phyloP scores from a whole-genome alignment of 2,113 vertebrate species.

The Dasypus novemcinctus region DNA sequence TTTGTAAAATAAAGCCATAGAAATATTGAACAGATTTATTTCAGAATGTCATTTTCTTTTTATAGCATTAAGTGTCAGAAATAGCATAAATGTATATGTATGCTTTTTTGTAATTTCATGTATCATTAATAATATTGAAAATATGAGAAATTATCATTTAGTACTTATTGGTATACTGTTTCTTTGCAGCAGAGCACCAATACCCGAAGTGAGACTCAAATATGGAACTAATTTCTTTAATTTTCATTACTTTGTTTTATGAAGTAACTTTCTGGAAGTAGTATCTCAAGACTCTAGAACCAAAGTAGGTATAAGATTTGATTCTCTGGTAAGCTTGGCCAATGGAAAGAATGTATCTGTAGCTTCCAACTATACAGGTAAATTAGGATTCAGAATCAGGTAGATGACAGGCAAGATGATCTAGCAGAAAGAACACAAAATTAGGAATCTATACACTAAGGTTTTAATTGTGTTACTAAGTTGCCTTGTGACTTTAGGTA shows the following conservation, averaged over 20 bases:
- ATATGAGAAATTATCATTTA: background rate
- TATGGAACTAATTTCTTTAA: background rate
- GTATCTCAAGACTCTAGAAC: background rate
- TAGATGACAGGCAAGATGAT: background rate
- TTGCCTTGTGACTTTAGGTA: background rate
- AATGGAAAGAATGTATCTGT: background rate
- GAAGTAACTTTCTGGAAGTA: background rate
- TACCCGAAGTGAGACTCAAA: background rate
- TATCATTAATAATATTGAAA: background rate
- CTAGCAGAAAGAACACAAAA: background rate
- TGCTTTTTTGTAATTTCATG: background rate
- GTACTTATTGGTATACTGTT: background rate
- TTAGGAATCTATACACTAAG: background rate
- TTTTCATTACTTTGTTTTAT: conserved; percentile 6
- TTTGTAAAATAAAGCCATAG: background rate
- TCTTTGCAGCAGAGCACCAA: background rate
- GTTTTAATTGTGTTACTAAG: background rate
- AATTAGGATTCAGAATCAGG: background rate
- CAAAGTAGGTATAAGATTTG: background rate
- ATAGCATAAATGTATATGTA: background rate
- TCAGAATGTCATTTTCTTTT: conserved; percentile 9
- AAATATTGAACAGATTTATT: background rate
- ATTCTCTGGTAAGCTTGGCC: background rate
- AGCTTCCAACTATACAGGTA: background rate
- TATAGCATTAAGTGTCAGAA: background rate